Evolutionary conservation across 1,140 invertebrate genomes (phyloP), one percentile per base, ranked within the genome.

Genomic region (Phymorhynchus buccinoides): DNA sequence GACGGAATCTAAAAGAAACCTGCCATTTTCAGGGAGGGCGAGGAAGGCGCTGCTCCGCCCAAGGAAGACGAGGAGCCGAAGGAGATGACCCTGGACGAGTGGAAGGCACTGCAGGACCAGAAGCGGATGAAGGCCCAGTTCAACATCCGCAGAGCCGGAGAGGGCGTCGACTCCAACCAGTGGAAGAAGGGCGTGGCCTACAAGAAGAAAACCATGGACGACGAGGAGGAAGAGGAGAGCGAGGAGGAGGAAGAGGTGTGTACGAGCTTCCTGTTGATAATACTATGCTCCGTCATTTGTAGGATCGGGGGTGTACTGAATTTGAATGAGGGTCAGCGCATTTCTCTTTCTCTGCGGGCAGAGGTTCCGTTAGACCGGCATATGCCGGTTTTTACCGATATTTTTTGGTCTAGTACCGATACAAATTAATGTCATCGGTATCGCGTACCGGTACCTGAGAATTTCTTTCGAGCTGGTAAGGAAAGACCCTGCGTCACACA

Each of bases 51-150:
- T 80, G 62, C 84, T 22, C 84, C 75, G n/a, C 56, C 86, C 41
- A 87, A 88, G 71, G 88, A 86, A 68, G 86, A 87, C 2, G 86
- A 87, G 3, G 81, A 86, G 44, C 84, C 88, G n/a, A 89, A 92
- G 80, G 88, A 91, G 56, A 90, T 92, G 90, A 92, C 91, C 0
- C 85, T 92, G 68, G 90, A 92, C 81, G 91, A 92, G 86, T 92
- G 89, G 89, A 92, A 91, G 84, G 91, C 90, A 14, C 68, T 88
- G 71, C 88, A 92, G 84, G 86, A 85, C 16, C 88, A 90, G 52
- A 88, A 88, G 16, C 84, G 89, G 16, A 52, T 87, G 18, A 91
- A 90, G 83, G 52, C 88, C 30, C 84, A 88, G 52, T 92, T 91
- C 85, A 91, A 92, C 77, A 88, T 91, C 75, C 86, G 91, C 32